Percentiles rank a stretch among this genome's conserved stretches.
These are phyloP conservation scores for Rhizomys pruinosus DNA, from an alignment of 2,113 vertebrate genomes.

Conservation along the genomic window DNA sequence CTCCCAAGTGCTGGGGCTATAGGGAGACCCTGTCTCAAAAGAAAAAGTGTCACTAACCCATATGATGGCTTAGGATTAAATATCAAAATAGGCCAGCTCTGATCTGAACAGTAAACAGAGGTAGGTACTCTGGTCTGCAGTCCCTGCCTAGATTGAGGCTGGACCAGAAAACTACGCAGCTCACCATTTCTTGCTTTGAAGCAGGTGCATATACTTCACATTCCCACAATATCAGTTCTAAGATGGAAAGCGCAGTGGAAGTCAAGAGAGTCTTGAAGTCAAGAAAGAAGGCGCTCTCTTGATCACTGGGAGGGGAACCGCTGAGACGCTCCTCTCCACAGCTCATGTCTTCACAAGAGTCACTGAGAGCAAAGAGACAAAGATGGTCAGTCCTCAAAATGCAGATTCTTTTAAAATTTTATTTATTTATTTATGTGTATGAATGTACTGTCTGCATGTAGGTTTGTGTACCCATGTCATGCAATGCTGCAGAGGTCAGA, in stretches of 20 bases:
- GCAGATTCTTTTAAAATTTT: background rate
- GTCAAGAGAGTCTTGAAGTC: slow-evolving; percentile 73
- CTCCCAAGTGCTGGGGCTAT: too few relatives aligned
- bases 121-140: slow-evolving; percentile 72
- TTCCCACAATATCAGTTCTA: slow-evolving; percentile 63
- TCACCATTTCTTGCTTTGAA: slow-evolving; percentile 86
- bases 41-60: slow-evolving; percentile 83
- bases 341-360: slow-evolving; percentile 95
- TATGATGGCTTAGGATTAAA: slow-evolving; percentile 82
- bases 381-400: background rate
- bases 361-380: slow-evolving; percentile 84
- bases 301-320: slow-evolving; percentile 91
- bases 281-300: slow-evolving; percentile 92
- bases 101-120: slow-evolving; percentile 79
- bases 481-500: too few relatives aligned
- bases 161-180: slow-evolving; percentile 70
- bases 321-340: slow-evolving; percentile 95
- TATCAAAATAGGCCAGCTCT: slow-evolving; percentile 81
- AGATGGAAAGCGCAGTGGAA: slow-evolving; percentile 76
- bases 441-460: too few relatives aligned
- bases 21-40: too few relatives aligned
- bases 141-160: slow-evolving; percentile 72
- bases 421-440: too few relatives aligned
- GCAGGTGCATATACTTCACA: slow-evolving; percentile 47
- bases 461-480: too few relatives aligned